Conservation (phyloP, 2,888 invertebrate species). For the Mythimna loreyi region DNA sequence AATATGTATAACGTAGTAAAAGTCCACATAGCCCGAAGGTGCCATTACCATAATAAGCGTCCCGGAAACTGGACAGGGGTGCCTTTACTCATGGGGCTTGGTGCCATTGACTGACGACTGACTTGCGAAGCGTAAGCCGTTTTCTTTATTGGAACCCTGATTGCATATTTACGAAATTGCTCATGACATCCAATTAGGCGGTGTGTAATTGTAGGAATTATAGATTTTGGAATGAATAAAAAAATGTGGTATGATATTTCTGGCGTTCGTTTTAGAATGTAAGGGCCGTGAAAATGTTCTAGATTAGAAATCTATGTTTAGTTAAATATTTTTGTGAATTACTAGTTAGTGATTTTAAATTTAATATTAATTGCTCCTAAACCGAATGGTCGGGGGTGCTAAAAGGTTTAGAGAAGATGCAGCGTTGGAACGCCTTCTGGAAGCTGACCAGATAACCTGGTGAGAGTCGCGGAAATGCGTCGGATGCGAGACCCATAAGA, state of each 20-base stretch:
- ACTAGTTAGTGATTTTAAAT: too few species aligned
- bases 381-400: too few species aligned
- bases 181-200: slow-evolving; percentile 38
- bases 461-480: too few species aligned
- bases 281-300: neutral
- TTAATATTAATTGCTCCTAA: too few species aligned
- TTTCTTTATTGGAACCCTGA: slow-evolving; percentile 59
- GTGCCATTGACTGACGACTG: slow-evolving; percentile 63
- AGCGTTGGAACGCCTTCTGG: too few species aligned
- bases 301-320: too few species aligned
- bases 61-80: slow-evolving; percentile 60
- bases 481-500: too few species aligned
- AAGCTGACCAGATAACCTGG: too few species aligned
- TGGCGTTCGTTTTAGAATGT: slow-evolving; percentile 2
- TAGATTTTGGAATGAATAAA: neutral
- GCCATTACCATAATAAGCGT: slow-evolving; percentile 64
- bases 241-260: neutral
- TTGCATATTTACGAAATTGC: slow-evolving; percentile 53
- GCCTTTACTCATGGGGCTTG: slow-evolving; percentile 47
- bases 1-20: slow-evolving; percentile 53
- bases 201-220: slow-evolving; percentile 20
- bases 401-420: too few species aligned
- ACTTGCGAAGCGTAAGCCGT: slow-evolving; percentile 58
- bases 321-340: too few species aligned
- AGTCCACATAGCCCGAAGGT: slow-evolving; percentile 54